These are phyloP conservation scores for Cromileptes altivelis DNA, from an alignment of 2,113 vertebrate species.

Conservation along the genomic window DNA sequence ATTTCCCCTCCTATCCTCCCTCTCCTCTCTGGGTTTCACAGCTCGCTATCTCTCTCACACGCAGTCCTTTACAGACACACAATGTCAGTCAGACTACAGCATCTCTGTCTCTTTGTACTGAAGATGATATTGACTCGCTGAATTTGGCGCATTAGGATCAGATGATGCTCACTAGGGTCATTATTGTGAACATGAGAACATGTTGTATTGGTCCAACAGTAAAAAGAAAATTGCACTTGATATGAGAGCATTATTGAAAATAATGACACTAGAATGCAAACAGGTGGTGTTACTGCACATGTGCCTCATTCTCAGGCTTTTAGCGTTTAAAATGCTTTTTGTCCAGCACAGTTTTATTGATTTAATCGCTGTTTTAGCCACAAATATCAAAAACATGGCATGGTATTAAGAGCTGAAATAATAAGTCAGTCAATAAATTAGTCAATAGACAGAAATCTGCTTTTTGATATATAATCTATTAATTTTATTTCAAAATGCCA, in stretches of 20 bases:
- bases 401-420: no score
- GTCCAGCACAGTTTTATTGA: background rate
- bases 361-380: no score
- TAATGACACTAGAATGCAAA: background rate
- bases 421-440: no score
- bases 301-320: background rate
- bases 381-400: no score
- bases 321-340: background rate
- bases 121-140: background rate
- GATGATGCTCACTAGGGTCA: background rate
- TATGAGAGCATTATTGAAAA: background rate
- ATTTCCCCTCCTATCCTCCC: background rate
- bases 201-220: background rate
- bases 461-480: no score
- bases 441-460: background rate
- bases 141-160: slow-evolving; percentile 29
- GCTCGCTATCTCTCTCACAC: background rate
- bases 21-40: background rate
- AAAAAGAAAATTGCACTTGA: background rate
- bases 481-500: no score
- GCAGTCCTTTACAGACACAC: background rate
- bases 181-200: background rate
- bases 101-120: background rate
- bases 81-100: slow-evolving; percentile 6
- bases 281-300: background rate